Percentiles rank a stretch among this genome's conserved stretches.
phyloP scores from a whole-genome alignment of 2,888 invertebrate species.

The Leptopilina drosophilae region DNA sequence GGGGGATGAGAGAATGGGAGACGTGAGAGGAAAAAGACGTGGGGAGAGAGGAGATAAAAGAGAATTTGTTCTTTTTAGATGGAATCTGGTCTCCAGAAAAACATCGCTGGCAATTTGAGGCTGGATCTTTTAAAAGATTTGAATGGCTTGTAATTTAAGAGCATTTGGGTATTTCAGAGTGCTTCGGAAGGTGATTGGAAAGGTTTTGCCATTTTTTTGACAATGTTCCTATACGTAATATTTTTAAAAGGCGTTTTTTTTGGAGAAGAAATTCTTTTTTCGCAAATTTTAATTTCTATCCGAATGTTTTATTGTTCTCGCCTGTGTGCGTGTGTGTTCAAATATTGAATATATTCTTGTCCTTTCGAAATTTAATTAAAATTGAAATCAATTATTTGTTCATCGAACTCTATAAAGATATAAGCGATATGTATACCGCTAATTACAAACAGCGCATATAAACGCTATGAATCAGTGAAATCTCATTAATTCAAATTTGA shows the following conservation, averaged over 20 bases:
- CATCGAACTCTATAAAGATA: no score
- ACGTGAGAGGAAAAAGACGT: constrained; percentile 35
- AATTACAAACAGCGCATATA: no score
- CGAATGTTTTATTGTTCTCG: no score
- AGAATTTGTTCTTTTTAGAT: constrained; percentile 29
- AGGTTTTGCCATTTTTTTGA: background rate
- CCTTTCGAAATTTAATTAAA: no score
- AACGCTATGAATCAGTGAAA: no score
- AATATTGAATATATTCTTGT: no score
- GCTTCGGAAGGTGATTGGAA: background rate
- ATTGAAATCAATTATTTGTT: no score
- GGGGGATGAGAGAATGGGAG: constrained; percentile 35
- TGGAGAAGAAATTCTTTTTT: no score
- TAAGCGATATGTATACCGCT: no score
- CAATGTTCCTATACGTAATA: background rate
- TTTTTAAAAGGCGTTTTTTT: background rate
- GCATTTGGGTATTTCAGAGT: constrained; percentile 22
- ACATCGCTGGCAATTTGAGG: constrained; percentile 20
- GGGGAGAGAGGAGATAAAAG: constrained; percentile 29
- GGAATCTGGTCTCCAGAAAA: constrained; percentile 31
- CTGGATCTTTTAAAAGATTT: constrained; percentile 22
- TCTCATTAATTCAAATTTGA: no score
- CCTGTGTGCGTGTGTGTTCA: no score
- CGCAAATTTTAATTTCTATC: no score
- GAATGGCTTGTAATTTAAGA: constrained; percentile 15